Evolutionary conservation across 2,888 invertebrate species (phyloP).

Genomic region (Azorinus chamasolen): DNA sequence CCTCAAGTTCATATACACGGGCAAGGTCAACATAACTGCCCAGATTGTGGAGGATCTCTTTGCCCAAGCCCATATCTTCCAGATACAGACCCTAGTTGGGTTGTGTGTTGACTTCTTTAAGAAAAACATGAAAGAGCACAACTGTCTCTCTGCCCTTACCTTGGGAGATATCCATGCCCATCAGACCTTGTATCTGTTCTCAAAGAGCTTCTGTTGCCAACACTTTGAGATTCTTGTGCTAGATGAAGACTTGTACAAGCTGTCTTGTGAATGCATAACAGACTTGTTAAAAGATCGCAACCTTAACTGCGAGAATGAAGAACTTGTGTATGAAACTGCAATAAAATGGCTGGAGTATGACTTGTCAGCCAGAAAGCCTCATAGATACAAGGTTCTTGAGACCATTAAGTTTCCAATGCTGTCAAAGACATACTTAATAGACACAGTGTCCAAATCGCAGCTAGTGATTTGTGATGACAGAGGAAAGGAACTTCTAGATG

Average conservation of each 20-base stretch:
- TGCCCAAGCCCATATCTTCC: conserved; percentile 81
- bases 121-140: conserved; percentile 79
- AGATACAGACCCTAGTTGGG: conserved; percentile 73
- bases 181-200: conserved; percentile 74
- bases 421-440: conserved; percentile 75
- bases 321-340: conserved; percentile 78
- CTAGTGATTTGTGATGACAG: conserved; percentile 74
- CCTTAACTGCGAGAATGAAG: conserved; percentile 76
- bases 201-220: conserved; percentile 75
- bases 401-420: conserved; percentile 81
- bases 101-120: conserved; percentile 77
- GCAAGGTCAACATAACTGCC: conserved; percentile 74
- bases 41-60: conserved; percentile 78
- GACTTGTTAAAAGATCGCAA: conserved; percentile 77
- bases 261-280: conserved; percentile 77
- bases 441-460: conserved; percentile 71
- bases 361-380: conserved; percentile 59
- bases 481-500: conserved; percentile 76
- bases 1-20: conserved; percentile 79
- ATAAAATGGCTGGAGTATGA: conserved; percentile 78
- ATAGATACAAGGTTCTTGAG: conserved; percentile 72
- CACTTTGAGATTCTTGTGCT: conserved; percentile 74
- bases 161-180: conserved; percentile 81
- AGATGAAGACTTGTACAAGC: conserved; percentile 80
- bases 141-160: conserved; percentile 81